Base-by-base conservation (phyloP, 2,797 vertebrate species). In the Selene dorsalis region DNA sequence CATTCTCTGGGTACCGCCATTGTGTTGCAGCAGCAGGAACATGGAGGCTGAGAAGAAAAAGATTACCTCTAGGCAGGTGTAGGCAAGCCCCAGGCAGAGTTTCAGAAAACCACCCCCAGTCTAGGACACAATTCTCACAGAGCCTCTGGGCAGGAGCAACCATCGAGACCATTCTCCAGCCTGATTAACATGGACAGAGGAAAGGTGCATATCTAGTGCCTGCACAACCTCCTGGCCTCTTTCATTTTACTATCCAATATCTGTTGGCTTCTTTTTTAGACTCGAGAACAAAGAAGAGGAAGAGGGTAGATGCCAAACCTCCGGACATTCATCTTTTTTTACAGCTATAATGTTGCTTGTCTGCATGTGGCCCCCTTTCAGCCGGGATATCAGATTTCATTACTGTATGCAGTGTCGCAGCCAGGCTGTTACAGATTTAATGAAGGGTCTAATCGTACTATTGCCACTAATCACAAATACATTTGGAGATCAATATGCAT, bases 311-410 rank as follows among this genome's bases (percentile, higher is more conserved):
- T 24, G 20, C 2, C 26, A 60, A 70, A 53, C 50, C 69, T 41
- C n/a, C 17, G 16, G 61, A 82, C 75, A 80, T 83, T 81, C 55
- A 77, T 87, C 76, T 71, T 61, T 75, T 67, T 65, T 83, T 77
- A 73, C 62, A 70, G 45, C 79, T 20, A 56, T 47, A 57, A 55
- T 81, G 69, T 78, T 69, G 76, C 65, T 67, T 47, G 73, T 77
- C 79, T 80, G 43, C 63, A 60, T 77, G 59, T 64, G 56, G 71
- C 82, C 74, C 47, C 64, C 61, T 77, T 60, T 70, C 61, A 80
- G 75, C 50, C 24, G 22, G 55, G 47, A 75, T 87, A 88, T 92
- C 83, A 83, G 85, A 89, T 93, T 87, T 92, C 73, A 92, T 91
- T 89, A n/a, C n/a, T n/a, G n/a, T n/a, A 89, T 63, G 62, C 75